phyloP scores from a whole-genome alignment of 35 echinoderm and acorn worm genomes.

The Lytechinus pictus region DNA sequence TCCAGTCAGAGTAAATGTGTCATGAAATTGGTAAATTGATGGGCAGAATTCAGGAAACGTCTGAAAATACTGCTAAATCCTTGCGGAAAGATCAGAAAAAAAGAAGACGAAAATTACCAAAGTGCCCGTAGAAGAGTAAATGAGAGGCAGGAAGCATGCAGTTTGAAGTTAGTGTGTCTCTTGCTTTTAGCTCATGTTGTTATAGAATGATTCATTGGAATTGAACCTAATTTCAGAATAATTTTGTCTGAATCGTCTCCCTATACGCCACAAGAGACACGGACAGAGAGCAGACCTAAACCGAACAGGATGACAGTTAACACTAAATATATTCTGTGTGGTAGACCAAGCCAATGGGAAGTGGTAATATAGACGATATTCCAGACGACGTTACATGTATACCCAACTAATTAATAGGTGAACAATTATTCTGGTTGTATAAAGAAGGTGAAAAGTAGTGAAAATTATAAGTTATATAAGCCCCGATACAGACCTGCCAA shows the following conservation, averaged over 20 bases:
- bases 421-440: no score
- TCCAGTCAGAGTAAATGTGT: slow-evolving; percentile 2
- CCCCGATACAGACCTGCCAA: no score
- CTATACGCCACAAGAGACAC: background rate
- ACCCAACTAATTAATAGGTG: no score
- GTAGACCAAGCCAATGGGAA: background rate
- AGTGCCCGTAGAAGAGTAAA: background rate
- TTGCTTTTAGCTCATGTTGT: background rate
- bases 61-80: background rate
- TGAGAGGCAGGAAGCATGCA: background rate
- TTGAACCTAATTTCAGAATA: background rate
- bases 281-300: background rate
- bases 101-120: background rate
- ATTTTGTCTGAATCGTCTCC: background rate
- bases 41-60: slow-evolving; percentile 8
- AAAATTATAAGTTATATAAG: no score
- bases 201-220: background rate
- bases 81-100: background rate
- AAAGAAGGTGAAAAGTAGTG: no score
- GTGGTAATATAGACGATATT: background rate
- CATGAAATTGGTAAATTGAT: slow-evolving; percentile 14
- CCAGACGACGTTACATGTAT: background rate
- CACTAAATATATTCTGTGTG: background rate
- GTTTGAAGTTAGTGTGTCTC: background rate
- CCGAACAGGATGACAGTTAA: background rate